phyloP scores from a whole-genome alignment of 2,888 invertebrate species.

The Platypus cylindrus region DNA sequence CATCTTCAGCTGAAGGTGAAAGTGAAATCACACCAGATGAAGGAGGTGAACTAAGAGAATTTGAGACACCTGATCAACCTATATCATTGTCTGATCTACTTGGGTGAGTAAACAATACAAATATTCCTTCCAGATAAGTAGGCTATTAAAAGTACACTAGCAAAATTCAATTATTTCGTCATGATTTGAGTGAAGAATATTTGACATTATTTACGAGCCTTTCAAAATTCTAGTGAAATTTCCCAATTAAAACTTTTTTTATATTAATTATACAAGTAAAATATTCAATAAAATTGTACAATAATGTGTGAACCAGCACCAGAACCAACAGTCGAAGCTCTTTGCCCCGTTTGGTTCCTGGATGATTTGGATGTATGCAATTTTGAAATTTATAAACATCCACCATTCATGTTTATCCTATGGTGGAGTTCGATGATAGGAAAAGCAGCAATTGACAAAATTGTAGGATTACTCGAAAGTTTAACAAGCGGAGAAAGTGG shows the following conservation, averaged over 20 bases:
- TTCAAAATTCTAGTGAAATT: too few species aligned
- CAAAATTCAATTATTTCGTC: too few species aligned
- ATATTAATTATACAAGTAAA: too few species aligned
- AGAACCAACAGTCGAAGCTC: too few species aligned
- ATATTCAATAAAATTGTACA: too few species aligned
- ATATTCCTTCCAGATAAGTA: too few species aligned
- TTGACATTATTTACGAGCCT: too few species aligned
- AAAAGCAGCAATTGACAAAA: constrained; percentile 6
- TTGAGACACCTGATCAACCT: constrained; percentile 38
- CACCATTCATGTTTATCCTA: constrained; percentile 12
- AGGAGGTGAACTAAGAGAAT: constrained; percentile 41
- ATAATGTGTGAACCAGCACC: too few species aligned
- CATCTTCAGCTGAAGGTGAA: constrained; percentile 58
- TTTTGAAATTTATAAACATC: constrained; percentile 14
- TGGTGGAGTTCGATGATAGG: constrained; percentile 9
- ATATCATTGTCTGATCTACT: constrained; percentile 54
- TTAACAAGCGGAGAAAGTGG: not conserved
- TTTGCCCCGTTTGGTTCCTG: constrained; percentile 8
- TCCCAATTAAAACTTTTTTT: too few species aligned
- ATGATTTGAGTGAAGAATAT: too few species aligned
- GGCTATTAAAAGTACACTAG: too few species aligned
- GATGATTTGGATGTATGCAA: constrained; percentile 11
- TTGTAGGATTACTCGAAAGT: not conserved
- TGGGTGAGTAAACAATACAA: constrained; percentile 22
- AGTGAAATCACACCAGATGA: constrained; percentile 61